Evolutionary conservation across 2,113 vertebrate genomes (phyloP), one percentile per base, ranked within the genome.

Genomic region (Cebus imitator): DNA sequence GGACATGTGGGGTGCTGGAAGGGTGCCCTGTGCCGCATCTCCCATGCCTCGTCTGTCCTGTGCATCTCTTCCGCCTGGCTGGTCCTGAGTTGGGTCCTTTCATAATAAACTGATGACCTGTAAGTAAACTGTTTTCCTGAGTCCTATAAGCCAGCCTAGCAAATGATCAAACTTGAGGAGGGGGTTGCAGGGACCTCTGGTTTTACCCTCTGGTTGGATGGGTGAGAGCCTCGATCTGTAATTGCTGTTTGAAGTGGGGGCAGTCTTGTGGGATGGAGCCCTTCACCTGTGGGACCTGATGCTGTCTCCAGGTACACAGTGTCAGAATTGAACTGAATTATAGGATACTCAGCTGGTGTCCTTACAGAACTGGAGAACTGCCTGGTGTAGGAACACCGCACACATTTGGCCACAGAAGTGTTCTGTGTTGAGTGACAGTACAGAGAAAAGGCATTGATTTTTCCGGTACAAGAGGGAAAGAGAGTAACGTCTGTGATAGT

Each of bases 401-500:
- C n/a, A 43, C 14, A 17, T 23, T 18, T 52, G 52, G 40, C n/a
- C 37, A 16, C 8, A n/a, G 17, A 32, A 55, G 55, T 23, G 27
- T 66, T 58, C 43, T 52, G 40, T 61, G 12, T n/a, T 52, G n/a
- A 55, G n/a, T 73, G 30, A 45, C 14, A 16, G 3, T 35, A 25
- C 2, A 6, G 13, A 72, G 27, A 61, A 6, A 68, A 35, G 32
- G 27, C 30, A 6, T 9, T 43, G 18, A 13, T 8, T 6, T 30
- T 37, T 18, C 52, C 66, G 9, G 17, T 5, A 20, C 6, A 10
- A 20, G 66, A 83, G 43, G 48, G 32, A 61, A 25, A 37, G 43
- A 43, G 35, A 78, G 21, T 0, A 30, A 21, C 5, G 13, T 2
- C 27, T 37, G 0, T 0, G 2, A 12, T 0, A 0, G 78, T 0